phyloP scores from a whole-genome alignment of 2,797 vertebrate species.

The Chelon auratus region DNA sequence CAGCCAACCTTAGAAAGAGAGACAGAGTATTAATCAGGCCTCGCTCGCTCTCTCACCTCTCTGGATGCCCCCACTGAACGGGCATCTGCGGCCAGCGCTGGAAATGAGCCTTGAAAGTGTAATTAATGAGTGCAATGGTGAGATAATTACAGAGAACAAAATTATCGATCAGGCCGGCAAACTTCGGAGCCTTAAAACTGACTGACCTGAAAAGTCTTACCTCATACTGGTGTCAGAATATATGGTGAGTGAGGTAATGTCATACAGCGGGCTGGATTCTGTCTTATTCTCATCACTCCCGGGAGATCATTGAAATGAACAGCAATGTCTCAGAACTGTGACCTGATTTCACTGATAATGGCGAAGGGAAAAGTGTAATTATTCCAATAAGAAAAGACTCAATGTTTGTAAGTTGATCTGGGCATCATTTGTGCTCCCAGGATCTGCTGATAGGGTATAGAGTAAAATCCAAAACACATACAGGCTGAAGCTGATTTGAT shows the following conservation, averaged over 20 bases:
- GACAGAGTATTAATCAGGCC: slow-evolving; percentile 77
- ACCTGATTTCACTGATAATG: slow-evolving; percentile 26
- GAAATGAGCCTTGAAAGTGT: slow-evolving; percentile 83
- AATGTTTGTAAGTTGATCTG: too few species aligned
- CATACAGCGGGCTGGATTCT: slow-evolving; percentile 14
- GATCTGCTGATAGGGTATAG: too few species aligned
- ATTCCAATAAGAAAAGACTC: slow-evolving; percentile 2
- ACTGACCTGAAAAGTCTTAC: slow-evolving; percentile 65
- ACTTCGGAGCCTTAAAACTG: slow-evolving; percentile 69
- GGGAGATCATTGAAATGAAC: slow-evolving; percentile 37
- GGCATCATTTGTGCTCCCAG: too few species aligned
- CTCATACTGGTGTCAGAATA: slow-evolving; percentile 66
- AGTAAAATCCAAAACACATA: too few species aligned
- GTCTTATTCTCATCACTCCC: slow-evolving; percentile 24
- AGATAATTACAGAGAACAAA: slow-evolving; percentile 81
- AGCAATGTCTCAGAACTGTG: slow-evolving; percentile 28
- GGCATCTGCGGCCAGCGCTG: slow-evolving; percentile 68
- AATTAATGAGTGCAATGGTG: slow-evolving; percentile 79
- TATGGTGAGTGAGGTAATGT: slow-evolving; percentile 71
- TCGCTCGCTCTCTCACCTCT: slow-evolving; percentile 39
- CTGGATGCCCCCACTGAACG: slow-evolving; percentile 57
- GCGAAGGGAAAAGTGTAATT: slow-evolving; percentile 2
- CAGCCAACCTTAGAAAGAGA: slow-evolving; percentile 66
- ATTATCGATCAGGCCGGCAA: slow-evolving; percentile 80
- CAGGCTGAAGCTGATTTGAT: too few species aligned